phyloP scores from a whole-genome alignment of 2,888 invertebrate species.

The Deroplatys truncata region DNA sequence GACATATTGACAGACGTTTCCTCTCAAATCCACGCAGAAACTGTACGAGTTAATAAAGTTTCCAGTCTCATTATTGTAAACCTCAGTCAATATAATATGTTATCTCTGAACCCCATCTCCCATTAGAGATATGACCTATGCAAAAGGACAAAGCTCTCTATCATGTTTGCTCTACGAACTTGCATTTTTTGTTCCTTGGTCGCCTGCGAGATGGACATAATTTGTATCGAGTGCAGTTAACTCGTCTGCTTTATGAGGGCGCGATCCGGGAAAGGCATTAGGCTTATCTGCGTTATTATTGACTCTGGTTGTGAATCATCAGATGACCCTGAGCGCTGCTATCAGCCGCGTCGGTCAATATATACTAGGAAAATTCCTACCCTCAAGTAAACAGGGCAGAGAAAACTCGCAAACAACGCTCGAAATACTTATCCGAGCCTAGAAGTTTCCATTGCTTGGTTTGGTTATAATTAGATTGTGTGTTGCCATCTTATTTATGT shows the following conservation, averaged over 20 bases:
- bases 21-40: no score
- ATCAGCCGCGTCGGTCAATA: not conserved
- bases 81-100: no score
- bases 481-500: no score
- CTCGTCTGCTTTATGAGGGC: not conserved
- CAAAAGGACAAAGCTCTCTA: not conserved
- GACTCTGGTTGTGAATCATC: not conserved
- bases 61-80: no score
- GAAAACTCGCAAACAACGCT: not conserved
- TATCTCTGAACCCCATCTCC: not conserved
- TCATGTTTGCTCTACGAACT: not conserved
- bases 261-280: not conserved
- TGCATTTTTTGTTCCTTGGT: not conserved
- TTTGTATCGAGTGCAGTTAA: not conserved
- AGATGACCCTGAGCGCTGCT: not conserved
- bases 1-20: no score
- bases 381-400: not conserved
- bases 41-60: no score
- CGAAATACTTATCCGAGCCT: not conserved
- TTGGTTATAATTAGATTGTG: no score
- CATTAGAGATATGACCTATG: not conserved
- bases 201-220: not conserved
- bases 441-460: no score
- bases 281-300: not conserved
- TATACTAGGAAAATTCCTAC: not conserved